phyloP scores from a whole-genome alignment of 2,888 invertebrate species.

The Neoaliturus tenellus region DNA sequence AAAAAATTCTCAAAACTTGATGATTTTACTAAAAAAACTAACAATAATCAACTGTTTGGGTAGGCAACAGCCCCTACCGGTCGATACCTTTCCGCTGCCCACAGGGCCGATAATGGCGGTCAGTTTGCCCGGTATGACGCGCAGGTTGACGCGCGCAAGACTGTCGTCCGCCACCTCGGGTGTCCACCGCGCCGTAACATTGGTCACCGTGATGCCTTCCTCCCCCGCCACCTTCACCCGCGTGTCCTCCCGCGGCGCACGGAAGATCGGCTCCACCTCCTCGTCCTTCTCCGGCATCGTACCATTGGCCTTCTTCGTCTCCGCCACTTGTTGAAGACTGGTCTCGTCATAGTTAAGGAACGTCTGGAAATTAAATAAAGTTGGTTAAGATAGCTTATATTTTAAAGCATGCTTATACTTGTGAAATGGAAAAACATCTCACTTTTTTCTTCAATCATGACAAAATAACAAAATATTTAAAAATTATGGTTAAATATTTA shows the following conservation, averaged over 20 bases:
- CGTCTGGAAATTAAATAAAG: conserved; percentile 69
- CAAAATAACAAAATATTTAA: too few relatives aligned
- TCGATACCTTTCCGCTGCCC: conserved; percentile 82
- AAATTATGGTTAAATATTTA: too few relatives aligned
- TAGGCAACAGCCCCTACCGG: background rate
- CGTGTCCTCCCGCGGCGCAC: background rate
- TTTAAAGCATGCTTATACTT: too few relatives aligned
- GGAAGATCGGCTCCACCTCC: conserved; percentile 50
- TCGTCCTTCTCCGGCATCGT: conserved; percentile 57
- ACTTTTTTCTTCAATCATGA: too few relatives aligned
- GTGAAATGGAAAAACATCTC: too few relatives aligned
- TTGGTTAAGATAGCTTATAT: too few relatives aligned
- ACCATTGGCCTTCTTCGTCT: conserved; percentile 46
- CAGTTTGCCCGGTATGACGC: conserved; percentile 77
- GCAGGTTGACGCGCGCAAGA: conserved; percentile 75
- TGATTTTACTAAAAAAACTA: too few relatives aligned
- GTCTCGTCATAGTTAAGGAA: conserved; percentile 72
- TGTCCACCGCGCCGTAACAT: conserved; percentile 74
- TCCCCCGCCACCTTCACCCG: conserved; percentile 36
- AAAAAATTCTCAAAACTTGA: too few relatives aligned
- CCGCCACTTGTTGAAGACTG: background rate
- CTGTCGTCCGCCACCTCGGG: conserved; percentile 74
- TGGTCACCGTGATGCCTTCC: conserved; percentile 73
- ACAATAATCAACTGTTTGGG: too few relatives aligned
- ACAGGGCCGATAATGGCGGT: conserved; percentile 86